Evolutionary conservation across 2,888 invertebrate species (phyloP).

Genomic region (Ochropleura leucogaster): DNA sequence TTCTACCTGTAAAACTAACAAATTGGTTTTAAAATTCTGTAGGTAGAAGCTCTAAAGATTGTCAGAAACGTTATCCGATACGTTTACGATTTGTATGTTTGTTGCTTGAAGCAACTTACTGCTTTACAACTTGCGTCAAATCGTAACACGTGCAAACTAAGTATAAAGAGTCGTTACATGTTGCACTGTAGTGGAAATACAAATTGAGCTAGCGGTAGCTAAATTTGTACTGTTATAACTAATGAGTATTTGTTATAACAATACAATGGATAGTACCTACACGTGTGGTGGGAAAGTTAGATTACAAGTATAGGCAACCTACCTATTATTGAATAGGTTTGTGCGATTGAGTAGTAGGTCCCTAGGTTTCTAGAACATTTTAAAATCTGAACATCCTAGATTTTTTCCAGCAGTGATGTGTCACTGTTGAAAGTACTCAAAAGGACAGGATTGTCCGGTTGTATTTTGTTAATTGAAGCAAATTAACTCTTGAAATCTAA

Average conservation of each 20-base stretch:
- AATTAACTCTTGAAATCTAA: not conserved
- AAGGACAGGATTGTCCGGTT: not conserved
- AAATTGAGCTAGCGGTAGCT: conserved; percentile 19
- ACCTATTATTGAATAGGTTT: not conserved
- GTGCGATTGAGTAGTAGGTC: not conserved
- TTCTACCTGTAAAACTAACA: not conserved
- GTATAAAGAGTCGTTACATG: conserved; percentile 7
- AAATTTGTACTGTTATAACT: no score
- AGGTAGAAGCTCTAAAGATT: not conserved
- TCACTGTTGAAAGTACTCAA: not conserved
- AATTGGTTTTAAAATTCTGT: not conserved
- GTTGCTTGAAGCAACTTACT: not conserved
- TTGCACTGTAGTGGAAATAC: conserved; percentile 33
- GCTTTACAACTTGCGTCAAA: not conserved
- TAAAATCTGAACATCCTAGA: not conserved
- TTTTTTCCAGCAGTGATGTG: no score
- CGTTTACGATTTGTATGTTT: not conserved
- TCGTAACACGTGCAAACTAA: conserved; percentile 14
- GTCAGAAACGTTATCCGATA: not conserved
- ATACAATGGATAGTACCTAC: conserved; percentile 18
- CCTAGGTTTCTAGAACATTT: no score
- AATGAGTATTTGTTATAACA: conserved; percentile 16
- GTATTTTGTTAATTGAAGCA: no score
- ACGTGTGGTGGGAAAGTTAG: conserved; percentile 20
- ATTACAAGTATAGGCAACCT: conserved; percentile 6